These are phyloP conservation scores for Melanotaenia maccullochi DNA, from an alignment of 2,797 vertebrate species.

Conservation along the genomic window DNA sequence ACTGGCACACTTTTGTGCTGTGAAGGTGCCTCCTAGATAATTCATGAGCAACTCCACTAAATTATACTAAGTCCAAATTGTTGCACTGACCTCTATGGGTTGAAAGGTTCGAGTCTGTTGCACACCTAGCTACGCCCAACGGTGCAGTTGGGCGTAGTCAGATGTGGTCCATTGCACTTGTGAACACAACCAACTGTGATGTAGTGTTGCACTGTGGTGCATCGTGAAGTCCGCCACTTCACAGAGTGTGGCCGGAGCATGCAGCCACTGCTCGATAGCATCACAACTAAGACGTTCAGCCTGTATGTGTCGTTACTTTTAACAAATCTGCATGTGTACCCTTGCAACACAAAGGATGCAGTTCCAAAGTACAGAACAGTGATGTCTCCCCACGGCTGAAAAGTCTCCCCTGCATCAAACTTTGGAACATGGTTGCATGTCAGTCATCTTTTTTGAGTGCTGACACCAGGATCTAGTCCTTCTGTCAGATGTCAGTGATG, in stretches of 20 bases:
- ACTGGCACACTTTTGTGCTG: slow-evolving; percentile 72
- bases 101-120: slow-evolving; percentile 81
- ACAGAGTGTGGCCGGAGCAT: slow-evolving; percentile 71
- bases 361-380: slow-evolving; percentile 63
- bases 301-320: slow-evolving; percentile 56
- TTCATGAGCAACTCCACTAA: slow-evolving; percentile 64
- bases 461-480: slow-evolving; percentile 35
- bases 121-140: slow-evolving; percentile 73
- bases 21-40: slow-evolving; percentile 76
- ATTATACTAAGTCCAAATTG: slow-evolving; percentile 72
- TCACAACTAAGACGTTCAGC: slow-evolving; percentile 60
- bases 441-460: slow-evolving; percentile 57
- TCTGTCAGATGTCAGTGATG: slow-evolving; percentile 54
- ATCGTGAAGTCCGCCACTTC: slow-evolving; percentile 70
- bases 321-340: slow-evolving; percentile 69
- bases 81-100: slow-evolving; percentile 81
- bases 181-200: slow-evolving; percentile 74
- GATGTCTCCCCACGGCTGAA: slow-evolving; percentile 63
- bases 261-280: slow-evolving; percentile 64
- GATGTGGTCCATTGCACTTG: slow-evolving; percentile 70
- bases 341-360: slow-evolving; percentile 56
- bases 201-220: slow-evolving; percentile 67
- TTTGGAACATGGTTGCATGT: slow-evolving; percentile 77
- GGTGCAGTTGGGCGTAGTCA: slow-evolving; percentile 67
- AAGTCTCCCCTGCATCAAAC: slow-evolving; percentile 66